A percentile compares a stretch with the other conserved stretches of the same genome.
These are phyloP conservation scores for Amiota minor DNA, from an alignment of 2,888 invertebrate species.

Conservation along the genomic window DNA sequence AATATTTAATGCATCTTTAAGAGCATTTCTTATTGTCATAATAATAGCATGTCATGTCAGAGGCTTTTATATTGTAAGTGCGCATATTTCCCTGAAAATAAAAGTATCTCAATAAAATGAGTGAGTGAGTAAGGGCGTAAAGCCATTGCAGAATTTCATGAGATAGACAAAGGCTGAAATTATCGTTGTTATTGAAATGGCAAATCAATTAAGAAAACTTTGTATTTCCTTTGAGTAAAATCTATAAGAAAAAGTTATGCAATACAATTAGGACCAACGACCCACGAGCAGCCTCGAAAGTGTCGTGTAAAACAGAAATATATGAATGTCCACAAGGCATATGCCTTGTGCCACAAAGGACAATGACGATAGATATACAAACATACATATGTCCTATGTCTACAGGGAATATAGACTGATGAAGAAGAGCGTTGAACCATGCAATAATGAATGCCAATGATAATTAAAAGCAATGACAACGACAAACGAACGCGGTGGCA, in stretches of 20 bases:
- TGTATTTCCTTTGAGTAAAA: too few species aligned
- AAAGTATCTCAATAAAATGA: background rate
- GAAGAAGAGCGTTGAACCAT: background rate
- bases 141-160: background rate
- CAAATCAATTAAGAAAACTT: constrained; percentile 16
- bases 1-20: constrained; percentile 59
- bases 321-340: background rate
- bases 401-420: background rate
- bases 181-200: background rate
- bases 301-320: background rate
- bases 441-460: constrained; percentile 37
- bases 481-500: constrained; percentile 15
- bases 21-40: constrained; percentile 42
- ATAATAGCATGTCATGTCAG: background rate
- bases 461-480: constrained; percentile 43
- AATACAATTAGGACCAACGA: constrained; percentile 1
- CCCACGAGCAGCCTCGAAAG: background rate
- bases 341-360: background rate
- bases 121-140: background rate
- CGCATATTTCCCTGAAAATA: background rate
- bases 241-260: too few species aligned
- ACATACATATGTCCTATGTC: too few species aligned
- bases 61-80: background rate
- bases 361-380: background rate
- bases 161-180: background rate